Evolutionary conservation across 2,888 invertebrate species (phyloP).

Genomic region (Epistrophella euchroma): DNA sequence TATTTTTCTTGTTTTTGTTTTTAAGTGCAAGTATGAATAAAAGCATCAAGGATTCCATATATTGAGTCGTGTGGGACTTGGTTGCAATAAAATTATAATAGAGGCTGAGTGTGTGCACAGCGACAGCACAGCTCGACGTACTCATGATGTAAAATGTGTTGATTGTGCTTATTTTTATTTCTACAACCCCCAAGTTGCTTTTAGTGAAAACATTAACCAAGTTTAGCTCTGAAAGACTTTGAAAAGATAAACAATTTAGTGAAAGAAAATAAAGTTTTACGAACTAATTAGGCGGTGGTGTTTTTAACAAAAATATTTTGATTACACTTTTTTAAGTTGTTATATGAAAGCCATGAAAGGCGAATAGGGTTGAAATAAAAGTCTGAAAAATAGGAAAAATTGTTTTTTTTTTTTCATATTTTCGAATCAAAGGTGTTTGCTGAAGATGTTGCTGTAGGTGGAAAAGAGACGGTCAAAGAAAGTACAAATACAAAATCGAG

Average conservation of each 20-base stretch:
- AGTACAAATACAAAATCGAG: too few species aligned
- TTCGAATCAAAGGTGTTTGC: too few species aligned
- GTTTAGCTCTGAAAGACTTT: conserved; percentile 52
- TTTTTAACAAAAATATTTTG: not conserved
- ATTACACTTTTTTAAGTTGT: too few species aligned
- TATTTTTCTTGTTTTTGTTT: conserved; percentile 7
- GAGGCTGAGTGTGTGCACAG: conserved; percentile 1
- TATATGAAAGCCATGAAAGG: too few species aligned
- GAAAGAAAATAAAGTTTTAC: not conserved
- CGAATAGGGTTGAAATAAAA: too few species aligned
- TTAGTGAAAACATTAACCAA: conserved; percentile 53
- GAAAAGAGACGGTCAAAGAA: too few species aligned
- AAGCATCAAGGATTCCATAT: conserved; percentile 28
- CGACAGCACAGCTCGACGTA: conserved; percentile 6
- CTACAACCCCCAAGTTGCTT: not conserved
- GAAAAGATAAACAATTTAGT: conserved; percentile 59
- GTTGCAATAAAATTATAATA: conserved; percentile 36
- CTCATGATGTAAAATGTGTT: not conserved
- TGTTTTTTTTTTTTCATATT: too few species aligned
- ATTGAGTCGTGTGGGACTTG: conserved; percentile 1
- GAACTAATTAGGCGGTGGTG: conserved; percentile 5
- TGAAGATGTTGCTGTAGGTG: too few species aligned
- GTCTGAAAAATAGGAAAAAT: too few species aligned
- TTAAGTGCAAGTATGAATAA: conserved; percentile 38
- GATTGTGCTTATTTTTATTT: not conserved